Evolutionary conservation across 2,113 vertebrate genomes (phyloP).

Genomic region (Ageneiosus marmoratus): DNA sequence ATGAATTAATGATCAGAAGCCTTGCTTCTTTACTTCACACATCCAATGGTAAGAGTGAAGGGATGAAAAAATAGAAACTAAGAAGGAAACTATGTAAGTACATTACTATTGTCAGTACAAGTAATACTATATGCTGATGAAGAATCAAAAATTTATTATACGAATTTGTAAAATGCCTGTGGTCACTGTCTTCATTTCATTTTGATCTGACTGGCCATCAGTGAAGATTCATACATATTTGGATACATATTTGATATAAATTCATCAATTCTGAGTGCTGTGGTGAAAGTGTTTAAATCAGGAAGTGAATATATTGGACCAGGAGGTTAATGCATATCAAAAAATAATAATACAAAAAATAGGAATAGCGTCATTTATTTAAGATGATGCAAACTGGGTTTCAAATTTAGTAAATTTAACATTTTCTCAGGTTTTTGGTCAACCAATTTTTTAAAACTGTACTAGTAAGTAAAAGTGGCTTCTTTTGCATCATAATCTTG

Average conservation of each 20-base stretch:
- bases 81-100: conserved; percentile 15
- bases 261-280: background rate
- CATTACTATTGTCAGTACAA: background rate
- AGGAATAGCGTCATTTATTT: background rate
- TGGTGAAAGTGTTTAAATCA: background rate
- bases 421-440: background rate
- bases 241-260: background rate
- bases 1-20: conserved; percentile 36
- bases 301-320: background rate
- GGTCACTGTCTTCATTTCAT: conserved; percentile 15
- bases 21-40: background rate
- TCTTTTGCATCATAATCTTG: background rate
- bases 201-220: conserved; percentile 30
- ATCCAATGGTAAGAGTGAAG: background rate
- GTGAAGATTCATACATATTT: background rate
- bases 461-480: background rate
- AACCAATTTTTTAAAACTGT: background rate
- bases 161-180: conserved; percentile 32
- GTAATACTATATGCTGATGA: conserved; percentile 13
- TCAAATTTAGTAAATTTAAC: background rate
- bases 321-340: background rate
- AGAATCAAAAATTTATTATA: conserved; percentile 28
- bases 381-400: background rate
- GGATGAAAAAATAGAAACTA: conserved; percentile 2
- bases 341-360: background rate